Evolutionary conservation across 2,888 invertebrate species (phyloP).

Genomic region (Drosophila niveifrons): DNA sequence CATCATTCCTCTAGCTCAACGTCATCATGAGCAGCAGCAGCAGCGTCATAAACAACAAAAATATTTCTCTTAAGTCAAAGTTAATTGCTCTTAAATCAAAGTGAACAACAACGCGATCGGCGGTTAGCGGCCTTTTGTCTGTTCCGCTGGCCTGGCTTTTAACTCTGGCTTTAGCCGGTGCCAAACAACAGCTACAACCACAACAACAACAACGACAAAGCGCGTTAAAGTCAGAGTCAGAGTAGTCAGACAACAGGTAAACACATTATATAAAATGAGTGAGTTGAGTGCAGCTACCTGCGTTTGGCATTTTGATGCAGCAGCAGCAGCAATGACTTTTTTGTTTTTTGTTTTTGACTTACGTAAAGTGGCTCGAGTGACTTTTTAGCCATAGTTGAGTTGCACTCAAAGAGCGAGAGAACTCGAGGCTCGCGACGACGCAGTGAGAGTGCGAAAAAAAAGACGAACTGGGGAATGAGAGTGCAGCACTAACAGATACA

Average conservation of each 20-base stretch:
- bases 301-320: conserved; percentile 31
- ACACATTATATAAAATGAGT: conserved; percentile 69
- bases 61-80: conserved; percentile 79
- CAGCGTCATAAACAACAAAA: conserved; percentile 68
- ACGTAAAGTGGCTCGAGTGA: conserved; percentile 68
- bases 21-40: conserved; percentile 29
- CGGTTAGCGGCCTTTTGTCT: conserved; percentile 35
- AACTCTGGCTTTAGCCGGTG: conserved; percentile 20
- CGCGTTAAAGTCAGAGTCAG: conserved; percentile 27
- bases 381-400: conserved; percentile 29
- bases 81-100: conserved; percentile 80
- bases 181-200: conserved; percentile 20
- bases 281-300: conserved; percentile 56
- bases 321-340: conserved; percentile 36
- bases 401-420: conserved; percentile 32
- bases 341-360: conserved; percentile 50
- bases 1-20: conserved; percentile 38
- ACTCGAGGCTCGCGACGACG: conserved; percentile 34
- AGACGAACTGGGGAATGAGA: conserved; percentile 26
- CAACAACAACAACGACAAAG: conserved; percentile 33
- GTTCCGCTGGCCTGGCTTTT: conserved; percentile 34
- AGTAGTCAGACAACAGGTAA: conserved; percentile 61
- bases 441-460: conserved; percentile 48
- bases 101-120: conserved; percentile 64
- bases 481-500: conserved; percentile 47